Conservation (phyloP, 1,140 invertebrate species). For the Drosophila pachea region DNA sequence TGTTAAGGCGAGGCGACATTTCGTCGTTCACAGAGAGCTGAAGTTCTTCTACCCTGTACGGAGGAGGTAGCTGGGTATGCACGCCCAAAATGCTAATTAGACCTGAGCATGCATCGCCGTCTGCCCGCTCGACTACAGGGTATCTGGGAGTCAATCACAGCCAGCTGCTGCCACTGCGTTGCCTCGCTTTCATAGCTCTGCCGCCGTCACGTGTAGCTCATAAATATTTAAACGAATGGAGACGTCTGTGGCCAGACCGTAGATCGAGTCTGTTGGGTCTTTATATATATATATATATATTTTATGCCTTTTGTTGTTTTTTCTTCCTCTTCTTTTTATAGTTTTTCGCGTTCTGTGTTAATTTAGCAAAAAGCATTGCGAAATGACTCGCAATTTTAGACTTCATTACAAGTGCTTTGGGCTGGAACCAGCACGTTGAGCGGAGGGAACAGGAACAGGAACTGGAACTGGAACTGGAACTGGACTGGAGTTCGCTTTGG, state of each 20-base stretch:
- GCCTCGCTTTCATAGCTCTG: slow-evolving; percentile 43
- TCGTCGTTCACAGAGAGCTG: slow-evolving; percentile 11
- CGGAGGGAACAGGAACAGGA: background rate
- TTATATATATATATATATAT: no score
- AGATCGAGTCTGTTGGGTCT: background rate
- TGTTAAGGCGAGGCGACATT: slow-evolving; percentile 28
- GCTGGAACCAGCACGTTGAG: slow-evolving; percentile 5
- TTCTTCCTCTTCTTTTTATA: slow-evolving; percentile 44
- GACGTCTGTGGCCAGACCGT: slow-evolving; percentile 4
- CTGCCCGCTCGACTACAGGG: background rate
- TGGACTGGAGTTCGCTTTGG: no score
- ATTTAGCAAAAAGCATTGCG: slow-evolving; percentile 72
- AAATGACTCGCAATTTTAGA: slow-evolving; percentile 68
- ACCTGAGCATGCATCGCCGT: no score
- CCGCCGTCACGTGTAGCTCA: slow-evolving; percentile 65
- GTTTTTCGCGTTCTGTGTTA: slow-evolving; percentile 59
- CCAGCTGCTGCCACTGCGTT: background rate
- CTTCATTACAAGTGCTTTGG: slow-evolving; percentile 52
- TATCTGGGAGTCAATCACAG: background rate
- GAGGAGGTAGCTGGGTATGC: background rate
- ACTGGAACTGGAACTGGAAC: slow-evolving; percentile 9
- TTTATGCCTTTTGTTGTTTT: no score
- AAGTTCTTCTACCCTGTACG: slow-evolving; percentile 7
- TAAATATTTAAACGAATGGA: slow-evolving; percentile 64
- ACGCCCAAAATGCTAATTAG: no score